phyloP scores from a whole-genome alignment of 2,888 invertebrate genomes.

The Aplocera efformata region DNA sequence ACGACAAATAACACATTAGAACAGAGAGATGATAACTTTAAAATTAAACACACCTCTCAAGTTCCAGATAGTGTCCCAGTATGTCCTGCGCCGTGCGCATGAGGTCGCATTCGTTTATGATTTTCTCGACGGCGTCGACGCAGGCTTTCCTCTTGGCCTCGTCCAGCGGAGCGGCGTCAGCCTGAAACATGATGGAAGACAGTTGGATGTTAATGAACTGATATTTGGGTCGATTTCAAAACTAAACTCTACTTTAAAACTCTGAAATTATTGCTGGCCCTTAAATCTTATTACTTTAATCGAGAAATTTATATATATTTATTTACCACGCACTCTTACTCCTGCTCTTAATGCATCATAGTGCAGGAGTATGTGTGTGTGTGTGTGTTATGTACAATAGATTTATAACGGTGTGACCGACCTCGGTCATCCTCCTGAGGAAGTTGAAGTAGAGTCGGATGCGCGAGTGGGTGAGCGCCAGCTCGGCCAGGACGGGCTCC shows the following conservation, averaged over 20 bases:
- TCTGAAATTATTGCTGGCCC: too few species aligned
- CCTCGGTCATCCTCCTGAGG: conserved; percentile 87
- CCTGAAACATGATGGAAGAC: too few species aligned
- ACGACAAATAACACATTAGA: background rate
- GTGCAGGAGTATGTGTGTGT: too few species aligned
- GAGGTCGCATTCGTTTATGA: conserved; percentile 86
- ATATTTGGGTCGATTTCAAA: too few species aligned
- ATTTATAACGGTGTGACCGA: too few species aligned
- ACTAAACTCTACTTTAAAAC: too few species aligned
- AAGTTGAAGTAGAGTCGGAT: conserved; percentile 95
- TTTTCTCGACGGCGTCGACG: conserved; percentile 70
- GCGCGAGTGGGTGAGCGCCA: conserved; percentile 94
- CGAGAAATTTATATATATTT: too few species aligned
- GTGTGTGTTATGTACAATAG: too few species aligned
- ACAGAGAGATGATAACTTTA: background rate
- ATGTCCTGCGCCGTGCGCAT: conserved; percentile 90
- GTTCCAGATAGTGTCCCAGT: conserved; percentile 91
- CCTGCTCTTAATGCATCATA: too few species aligned
- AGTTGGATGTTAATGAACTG: too few species aligned
- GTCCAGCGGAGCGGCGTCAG: conserved; percentile 42
- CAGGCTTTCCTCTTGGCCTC: conserved; percentile 40
- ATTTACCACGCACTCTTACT: too few species aligned
- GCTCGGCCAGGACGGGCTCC: conserved; percentile 93
- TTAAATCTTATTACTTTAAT: too few species aligned
- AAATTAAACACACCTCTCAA: conserved; percentile 85